Evolutionary conservation across 2,113 vertebrate species (phyloP), one percentile per base, ranked within the genome.

Genomic region (Synodontis membranacea): DNA sequence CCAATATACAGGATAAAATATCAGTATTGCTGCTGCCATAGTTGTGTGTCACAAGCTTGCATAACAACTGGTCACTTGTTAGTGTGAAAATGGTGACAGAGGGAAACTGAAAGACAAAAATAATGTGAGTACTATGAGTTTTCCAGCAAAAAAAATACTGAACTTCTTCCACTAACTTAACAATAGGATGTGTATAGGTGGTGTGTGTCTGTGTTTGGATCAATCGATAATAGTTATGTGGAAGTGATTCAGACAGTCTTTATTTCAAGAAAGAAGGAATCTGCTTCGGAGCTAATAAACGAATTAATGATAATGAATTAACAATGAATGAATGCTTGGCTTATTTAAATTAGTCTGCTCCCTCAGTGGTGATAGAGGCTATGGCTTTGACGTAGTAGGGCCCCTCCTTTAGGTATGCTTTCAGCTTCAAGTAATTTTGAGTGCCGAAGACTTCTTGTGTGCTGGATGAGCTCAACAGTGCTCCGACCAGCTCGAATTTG

Each of bases 401-500:
- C 75, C 98, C 98, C 91, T 99, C 98, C 1, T 91, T 93, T 88
- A 96, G 91, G 85, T 99, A 99, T 12, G 94, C 93, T 91, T 95
- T 96, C 79, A 99, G 96, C n/a, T 95, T 94, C 88, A 99, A 84
- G 93, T 96, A 97, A 86, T 97, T 94, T 75, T 96, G 96, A 78
- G 97, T 96, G 2, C 97, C 98, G 88, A 99, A 96, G 66, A 97
- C 93, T 66, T 96, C 94, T 0, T 95, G 93, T 0, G 95, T 92
- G 14, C 95, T 96, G 25, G 97, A 95, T 0, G 97, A 97, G 90
- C 92, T 94, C 82, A 96, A 95, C 7, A 99, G 94, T 1, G 96
- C 94, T 87, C 96, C 96, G 37, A 99, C 97, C 83, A 99, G 96
- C 91, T 97, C 96, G 0, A 97, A 99, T 88, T 98, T 99, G 60